A percentile compares a stretch with the other conserved stretches of the same genome.
phyloP scores from a whole-genome alignment of 2,797 vertebrate species.

The Catamblyrhynchus diadema region DNA sequence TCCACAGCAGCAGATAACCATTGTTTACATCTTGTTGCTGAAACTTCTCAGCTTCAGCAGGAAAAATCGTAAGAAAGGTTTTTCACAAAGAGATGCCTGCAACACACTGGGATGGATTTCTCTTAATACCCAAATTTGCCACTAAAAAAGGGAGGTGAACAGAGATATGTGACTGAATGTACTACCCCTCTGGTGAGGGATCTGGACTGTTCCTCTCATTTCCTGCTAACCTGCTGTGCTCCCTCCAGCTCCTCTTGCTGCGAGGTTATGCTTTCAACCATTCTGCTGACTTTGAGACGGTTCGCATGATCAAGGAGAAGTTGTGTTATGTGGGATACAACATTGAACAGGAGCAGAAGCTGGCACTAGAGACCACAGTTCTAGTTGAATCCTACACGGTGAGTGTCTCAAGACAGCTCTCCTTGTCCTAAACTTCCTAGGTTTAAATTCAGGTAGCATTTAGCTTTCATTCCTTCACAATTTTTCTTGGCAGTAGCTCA shows the following conservation, averaged over 20 bases:
- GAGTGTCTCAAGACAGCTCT: constrained; percentile 54
- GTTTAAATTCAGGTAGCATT: not conserved
- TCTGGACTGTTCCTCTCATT: not conserved
- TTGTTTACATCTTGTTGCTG: too few relatives aligned
- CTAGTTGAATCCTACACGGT: constrained; percentile 90
- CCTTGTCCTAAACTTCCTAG: not conserved
- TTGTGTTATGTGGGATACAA: constrained; percentile 91
- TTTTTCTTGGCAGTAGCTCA: not conserved
- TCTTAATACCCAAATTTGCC: not conserved
- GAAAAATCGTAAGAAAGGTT: too few relatives aligned
- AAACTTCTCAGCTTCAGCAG: too few relatives aligned
- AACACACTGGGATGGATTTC: not conserved
- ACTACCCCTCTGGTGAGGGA: not conserved
- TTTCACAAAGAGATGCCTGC: too few relatives aligned
- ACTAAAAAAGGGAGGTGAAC: not conserved
- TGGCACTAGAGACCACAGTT: constrained; percentile 89
- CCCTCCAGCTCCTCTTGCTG: constrained; percentile 80
- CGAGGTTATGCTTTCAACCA: constrained; percentile 91
- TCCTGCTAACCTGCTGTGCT: not conserved
- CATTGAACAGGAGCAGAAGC: constrained; percentile 90
- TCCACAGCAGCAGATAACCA: too few relatives aligned
- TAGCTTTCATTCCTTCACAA: not conserved
- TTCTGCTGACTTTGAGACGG: constrained; percentile 90
- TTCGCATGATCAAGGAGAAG: constrained; percentile 92
- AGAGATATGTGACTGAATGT: not conserved